Conservation (phyloP, 2,113 vertebrate genomes). For the Melanotaenia duboulayi region DNA sequence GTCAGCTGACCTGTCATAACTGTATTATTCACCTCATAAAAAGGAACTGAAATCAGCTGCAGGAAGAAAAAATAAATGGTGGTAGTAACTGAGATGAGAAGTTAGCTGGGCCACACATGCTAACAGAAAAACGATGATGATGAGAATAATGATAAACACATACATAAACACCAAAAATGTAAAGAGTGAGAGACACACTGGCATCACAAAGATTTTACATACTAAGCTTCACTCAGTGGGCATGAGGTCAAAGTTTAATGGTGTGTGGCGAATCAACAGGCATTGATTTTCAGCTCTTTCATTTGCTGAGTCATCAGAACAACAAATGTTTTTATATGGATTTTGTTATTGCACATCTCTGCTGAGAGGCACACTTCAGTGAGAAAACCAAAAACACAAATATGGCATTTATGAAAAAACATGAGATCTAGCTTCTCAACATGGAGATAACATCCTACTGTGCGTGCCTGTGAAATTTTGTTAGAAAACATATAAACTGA, state of each 20-base stretch:
- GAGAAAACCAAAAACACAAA: neutral
- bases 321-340: constrained; percentile 1
- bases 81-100: neutral
- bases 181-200: neutral
- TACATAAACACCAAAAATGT: neutral
- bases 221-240: neutral
- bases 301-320: neutral
- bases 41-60: constrained; percentile 7
- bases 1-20: constrained; percentile 1
- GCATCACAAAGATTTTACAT: neutral
- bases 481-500: neutral
- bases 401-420: too few species aligned
- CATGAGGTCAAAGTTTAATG: constrained; percentile 3
- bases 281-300: neutral
- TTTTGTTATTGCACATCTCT: neutral
- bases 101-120: neutral
- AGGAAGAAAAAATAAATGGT: neutral
- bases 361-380: neutral
- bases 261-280: neutral
- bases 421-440: too few species aligned
- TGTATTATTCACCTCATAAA: neutral
- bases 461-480: neutral
- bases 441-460: neutral
- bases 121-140: too few species aligned
- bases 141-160: too few species aligned